Evolutionary conservation across 2,888 invertebrate species (phyloP).

Genomic region (Phengaris alcon): DNA sequence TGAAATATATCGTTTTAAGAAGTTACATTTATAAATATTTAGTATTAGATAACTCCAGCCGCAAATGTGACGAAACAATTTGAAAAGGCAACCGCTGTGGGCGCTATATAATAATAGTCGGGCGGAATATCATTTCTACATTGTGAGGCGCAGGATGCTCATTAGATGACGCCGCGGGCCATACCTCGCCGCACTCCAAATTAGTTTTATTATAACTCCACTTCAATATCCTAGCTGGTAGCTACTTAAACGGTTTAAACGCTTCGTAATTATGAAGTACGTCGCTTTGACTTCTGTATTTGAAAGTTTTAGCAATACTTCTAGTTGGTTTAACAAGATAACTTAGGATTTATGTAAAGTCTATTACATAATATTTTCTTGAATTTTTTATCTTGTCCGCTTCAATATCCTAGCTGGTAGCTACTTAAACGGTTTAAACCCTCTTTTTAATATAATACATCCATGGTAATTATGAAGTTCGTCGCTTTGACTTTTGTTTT

Average conservation of each 20-base stretch:
- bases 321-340: neutral
- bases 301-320: neutral
- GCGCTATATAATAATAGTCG: conserved; percentile 73
- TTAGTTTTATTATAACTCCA: conserved; percentile 44
- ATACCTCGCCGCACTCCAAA: conserved; percentile 42
- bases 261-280: conserved; percentile 28
- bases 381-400: no score
- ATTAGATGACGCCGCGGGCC: conserved; percentile 73
- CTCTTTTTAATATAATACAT: no score
- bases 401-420: no score
- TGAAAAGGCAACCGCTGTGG: conserved; percentile 64
- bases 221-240: conserved; percentile 39
- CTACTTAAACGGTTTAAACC: no score
- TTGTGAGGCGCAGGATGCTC: conserved; percentile 77
- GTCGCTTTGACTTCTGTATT: neutral
- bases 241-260: conserved; percentile 37
- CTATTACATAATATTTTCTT: no score
- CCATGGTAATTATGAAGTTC: no score
- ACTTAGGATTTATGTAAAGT: no score
- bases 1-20: no score
- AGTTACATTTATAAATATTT: conserved; percentile 36
- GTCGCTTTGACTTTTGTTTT: no score
- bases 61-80: conserved; percentile 58
- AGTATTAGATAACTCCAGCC: conserved; percentile 57
- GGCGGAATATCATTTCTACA: conserved; percentile 73